Evolutionary conservation across 92 coral and sea anemone genomes (phyloP).

Genomic region (Chrysogorgia sp.): DNA sequence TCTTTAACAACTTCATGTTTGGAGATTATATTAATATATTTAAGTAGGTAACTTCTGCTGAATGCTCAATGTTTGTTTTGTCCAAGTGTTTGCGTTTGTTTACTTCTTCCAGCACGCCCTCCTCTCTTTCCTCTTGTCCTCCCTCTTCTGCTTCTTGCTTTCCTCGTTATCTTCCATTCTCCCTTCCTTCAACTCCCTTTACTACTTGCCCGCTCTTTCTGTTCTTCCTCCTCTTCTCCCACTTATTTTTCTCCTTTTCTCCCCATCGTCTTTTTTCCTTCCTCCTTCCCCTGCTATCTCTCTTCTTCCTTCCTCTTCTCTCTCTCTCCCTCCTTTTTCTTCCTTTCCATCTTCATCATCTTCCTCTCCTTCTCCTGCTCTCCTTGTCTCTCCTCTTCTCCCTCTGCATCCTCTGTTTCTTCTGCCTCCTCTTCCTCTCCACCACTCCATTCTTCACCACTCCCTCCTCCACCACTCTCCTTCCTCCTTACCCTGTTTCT

Average conservation of each 20-base stretch:
- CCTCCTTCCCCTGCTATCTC: no score
- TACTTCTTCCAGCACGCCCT: neutral
- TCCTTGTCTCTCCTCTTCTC: constrained; percentile 53
- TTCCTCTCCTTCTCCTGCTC: neutral
- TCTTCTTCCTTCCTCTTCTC: neutral
- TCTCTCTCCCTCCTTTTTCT: neutral
- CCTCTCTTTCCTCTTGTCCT: neutral
- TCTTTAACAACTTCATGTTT: constrained; percentile 78
- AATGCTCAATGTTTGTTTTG: neutral
- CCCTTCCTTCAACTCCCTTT: no score
- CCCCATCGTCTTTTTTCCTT: neutral
- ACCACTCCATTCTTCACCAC: neutral
- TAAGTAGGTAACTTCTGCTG: constrained; percentile 59
- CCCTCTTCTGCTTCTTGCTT: neutral
- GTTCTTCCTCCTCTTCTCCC: neutral
- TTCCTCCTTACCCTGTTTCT: neutral
- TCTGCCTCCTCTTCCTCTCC: neutral
- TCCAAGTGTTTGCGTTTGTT: neutral
- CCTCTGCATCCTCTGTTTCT: constrained; percentile 62
- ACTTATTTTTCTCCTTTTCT: neutral
- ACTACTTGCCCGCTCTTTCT: no score
- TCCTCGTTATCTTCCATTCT: no score
- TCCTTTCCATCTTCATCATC: neutral
- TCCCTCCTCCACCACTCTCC: neutral
- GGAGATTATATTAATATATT: constrained; percentile 83